Conservation (phyloP, 2,797 vertebrate genomes). For the Myotis pilosus region DNA sequence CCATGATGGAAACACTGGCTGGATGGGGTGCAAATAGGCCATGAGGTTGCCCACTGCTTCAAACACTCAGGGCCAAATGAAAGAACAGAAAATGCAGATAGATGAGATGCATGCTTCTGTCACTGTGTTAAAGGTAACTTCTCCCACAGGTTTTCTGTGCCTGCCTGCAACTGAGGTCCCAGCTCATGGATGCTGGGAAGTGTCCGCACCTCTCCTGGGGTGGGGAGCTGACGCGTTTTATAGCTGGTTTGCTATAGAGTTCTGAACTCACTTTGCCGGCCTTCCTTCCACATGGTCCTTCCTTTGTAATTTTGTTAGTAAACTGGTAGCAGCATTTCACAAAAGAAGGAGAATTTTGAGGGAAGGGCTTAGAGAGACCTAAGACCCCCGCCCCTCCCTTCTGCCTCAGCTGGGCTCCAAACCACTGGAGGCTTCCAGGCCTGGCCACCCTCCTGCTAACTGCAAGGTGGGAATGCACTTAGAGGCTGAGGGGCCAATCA, state of each 20-base stretch:
- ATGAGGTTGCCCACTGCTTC: slow-evolving; percentile 82
- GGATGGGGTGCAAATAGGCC: slow-evolving; percentile 79
- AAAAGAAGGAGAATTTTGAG: slow-evolving; percentile 84
- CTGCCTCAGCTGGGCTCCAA: not conserved
- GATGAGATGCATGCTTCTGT: slow-evolving; percentile 94
- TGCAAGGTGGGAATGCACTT: slow-evolving; percentile 80
- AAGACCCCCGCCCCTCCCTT: not conserved
- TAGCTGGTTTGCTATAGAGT: slow-evolving; percentile 84
- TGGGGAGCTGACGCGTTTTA: slow-evolving; percentile 81
- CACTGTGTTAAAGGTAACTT: slow-evolving; percentile 84
- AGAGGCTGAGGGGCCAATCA: slow-evolving; percentile 82
- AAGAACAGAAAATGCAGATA: slow-evolving; percentile 90
- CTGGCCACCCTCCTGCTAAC: slow-evolving; percentile 71
- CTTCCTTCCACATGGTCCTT: slow-evolving; percentile 81
- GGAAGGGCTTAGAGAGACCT: slow-evolving; percentile 67
- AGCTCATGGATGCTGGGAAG: slow-evolving; percentile 86
- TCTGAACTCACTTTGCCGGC: slow-evolving; percentile 83
- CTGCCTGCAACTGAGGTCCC: slow-evolving; percentile 87
- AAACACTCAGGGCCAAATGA: slow-evolving; percentile 82
- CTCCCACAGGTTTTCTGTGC: slow-evolving; percentile 89
- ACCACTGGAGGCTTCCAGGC: slow-evolving; percentile 30
- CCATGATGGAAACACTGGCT: slow-evolving; percentile 74
- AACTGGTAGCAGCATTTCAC: slow-evolving; percentile 90
- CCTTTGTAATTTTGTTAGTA: slow-evolving; percentile 87
- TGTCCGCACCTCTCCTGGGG: slow-evolving; percentile 80